These are phyloP conservation scores for Zaprionus inermis DNA, from an alignment of 1,140 invertebrate genomes.

Conservation along the genomic window DNA sequence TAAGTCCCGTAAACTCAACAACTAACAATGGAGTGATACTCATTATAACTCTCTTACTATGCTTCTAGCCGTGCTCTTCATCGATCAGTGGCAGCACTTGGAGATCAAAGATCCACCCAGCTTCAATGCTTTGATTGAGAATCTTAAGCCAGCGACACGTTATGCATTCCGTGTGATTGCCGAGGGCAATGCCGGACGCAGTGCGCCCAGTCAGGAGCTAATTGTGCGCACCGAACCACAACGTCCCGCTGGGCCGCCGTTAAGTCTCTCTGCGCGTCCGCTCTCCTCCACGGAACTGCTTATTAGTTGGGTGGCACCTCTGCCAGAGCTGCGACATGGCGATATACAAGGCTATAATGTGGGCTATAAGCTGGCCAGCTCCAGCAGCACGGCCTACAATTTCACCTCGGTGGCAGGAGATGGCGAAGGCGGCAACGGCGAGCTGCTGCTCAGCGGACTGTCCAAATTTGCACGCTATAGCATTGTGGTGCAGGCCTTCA, in stretches of 20 bases:
- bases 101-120: constrained; percentile 87
- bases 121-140: constrained; percentile 87
- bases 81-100: constrained; percentile 88
- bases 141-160: constrained; percentile 90
- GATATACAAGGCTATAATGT: constrained; percentile 90
- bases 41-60: background rate
- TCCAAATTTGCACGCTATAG: constrained; percentile 92
- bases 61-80: constrained; percentile 59
- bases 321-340: constrained; percentile 89
- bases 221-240: constrained; percentile 90
- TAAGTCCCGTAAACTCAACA: constrained; percentile 58
- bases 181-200: constrained; percentile 90
- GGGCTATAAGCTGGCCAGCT: constrained; percentile 84
- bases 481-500: constrained; percentile 93
- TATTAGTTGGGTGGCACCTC: constrained; percentile 90
- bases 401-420: constrained; percentile 89
- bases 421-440: constrained; percentile 88
- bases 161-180: constrained; percentile 91
- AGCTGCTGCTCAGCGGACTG: constrained; percentile 87
- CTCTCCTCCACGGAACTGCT: constrained; percentile 91
- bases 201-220: constrained; percentile 89
- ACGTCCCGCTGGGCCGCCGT: constrained; percentile 90
- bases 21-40: background rate
- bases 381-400: constrained; percentile 86
- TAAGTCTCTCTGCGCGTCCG: constrained; percentile 88